phyloP scores from a whole-genome alignment of 1,140 invertebrate genomes.

The Branchinecta lindahli region DNA sequence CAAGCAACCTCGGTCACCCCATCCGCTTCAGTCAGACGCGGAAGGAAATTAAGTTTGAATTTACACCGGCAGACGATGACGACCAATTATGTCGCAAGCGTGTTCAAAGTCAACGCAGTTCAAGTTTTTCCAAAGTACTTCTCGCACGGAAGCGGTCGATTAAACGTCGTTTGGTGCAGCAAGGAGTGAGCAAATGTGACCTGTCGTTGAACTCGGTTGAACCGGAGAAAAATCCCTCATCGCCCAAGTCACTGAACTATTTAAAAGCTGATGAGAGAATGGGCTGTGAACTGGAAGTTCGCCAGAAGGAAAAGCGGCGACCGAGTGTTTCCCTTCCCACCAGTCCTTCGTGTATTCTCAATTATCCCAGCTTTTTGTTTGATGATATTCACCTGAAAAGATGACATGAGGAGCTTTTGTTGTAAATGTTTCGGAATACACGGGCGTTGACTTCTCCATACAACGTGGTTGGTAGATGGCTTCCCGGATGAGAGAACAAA shows the following conservation, averaged over 20 bases:
- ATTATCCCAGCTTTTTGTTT: slow-evolving; percentile 2
- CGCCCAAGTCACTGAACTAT: background rate
- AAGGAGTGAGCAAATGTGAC: background rate
- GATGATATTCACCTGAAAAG: background rate
- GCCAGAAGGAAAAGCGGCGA: background rate
- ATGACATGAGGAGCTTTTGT: too few species aligned
- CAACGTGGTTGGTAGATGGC: too few species aligned
- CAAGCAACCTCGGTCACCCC: background rate
- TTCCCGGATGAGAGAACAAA: too few species aligned
- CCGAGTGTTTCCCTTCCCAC: background rate
- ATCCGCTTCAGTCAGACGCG: background rate
- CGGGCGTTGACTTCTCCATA: too few species aligned
- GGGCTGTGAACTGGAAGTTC: background rate
- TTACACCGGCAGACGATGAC: background rate
- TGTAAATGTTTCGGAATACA: too few species aligned
- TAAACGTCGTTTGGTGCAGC: background rate
- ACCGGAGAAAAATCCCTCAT: background rate
- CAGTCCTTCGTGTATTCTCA: background rate
- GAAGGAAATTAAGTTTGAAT: background rate
- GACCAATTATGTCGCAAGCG: background rate
- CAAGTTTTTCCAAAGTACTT: slow-evolving; percentile 4
- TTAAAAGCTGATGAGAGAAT: background rate
- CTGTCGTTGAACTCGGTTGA: background rate
- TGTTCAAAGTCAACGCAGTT: background rate
- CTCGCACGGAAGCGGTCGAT: background rate